These are phyloP conservation scores for Conus canariensis DNA, from an alignment of 2,888 invertebrate species.

Conservation along the genomic window DNA sequence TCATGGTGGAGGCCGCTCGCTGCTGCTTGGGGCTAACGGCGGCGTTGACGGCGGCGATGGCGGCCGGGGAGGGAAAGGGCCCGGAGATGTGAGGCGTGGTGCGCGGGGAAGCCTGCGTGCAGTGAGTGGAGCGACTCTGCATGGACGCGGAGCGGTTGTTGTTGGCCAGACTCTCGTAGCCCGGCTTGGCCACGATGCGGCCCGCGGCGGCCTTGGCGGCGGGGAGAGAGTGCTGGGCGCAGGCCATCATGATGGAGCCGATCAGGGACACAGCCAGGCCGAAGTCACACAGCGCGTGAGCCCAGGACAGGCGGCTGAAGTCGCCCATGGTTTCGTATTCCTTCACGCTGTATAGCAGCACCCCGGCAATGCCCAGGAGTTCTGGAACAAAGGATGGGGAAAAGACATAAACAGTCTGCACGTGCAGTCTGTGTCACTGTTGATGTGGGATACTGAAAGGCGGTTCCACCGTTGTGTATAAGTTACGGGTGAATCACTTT, in stretches of 20 bases:
- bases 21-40: conserved; percentile 38
- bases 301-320: conserved; percentile 38
- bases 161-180: conserved; percentile 42
- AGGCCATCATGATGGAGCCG: conserved; percentile 46
- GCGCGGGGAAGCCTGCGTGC: conserved; percentile 26
- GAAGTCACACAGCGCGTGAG: conserved; percentile 38
- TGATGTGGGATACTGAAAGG: no score
- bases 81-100: conserved; percentile 38
- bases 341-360: conserved; percentile 33
- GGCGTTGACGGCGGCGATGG: conserved; percentile 39
- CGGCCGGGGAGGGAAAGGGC: conserved; percentile 37
- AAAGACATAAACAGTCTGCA: background rate
- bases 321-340: conserved; percentile 23
- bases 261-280: conserved; percentile 40
- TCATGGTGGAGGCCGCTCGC: background rate
- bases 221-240: conserved; percentile 42
- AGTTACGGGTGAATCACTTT: no score
- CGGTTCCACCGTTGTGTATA: no score
- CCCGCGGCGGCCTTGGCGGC: conserved; percentile 40
- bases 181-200: conserved; percentile 36
- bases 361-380: conserved; percentile 33
- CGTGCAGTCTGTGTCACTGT: no score
- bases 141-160: conserved; percentile 40
- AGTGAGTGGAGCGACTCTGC: conserved; percentile 36
- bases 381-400: conserved; percentile 17